A percentile compares a stretch with the other conserved stretches of the same genome.
Conservation (phyloP, 2,888 invertebrate species). For the Mechanitis messenoides region DNA sequence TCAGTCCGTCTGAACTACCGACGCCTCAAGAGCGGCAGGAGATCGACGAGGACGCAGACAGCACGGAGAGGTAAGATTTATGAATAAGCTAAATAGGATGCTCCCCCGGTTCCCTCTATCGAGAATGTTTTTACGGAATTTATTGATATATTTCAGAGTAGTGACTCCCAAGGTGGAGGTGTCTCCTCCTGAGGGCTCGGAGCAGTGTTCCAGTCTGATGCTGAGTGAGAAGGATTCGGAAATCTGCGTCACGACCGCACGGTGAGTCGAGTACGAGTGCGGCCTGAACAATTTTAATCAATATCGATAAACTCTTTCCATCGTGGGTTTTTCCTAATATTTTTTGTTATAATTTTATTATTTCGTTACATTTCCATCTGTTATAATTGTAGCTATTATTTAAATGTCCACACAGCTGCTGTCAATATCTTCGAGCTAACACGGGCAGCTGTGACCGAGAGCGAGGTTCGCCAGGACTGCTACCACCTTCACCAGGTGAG, state of each 20-base stretch:
- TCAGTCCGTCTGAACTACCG: conserved; percentile 53
- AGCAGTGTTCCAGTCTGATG: conserved; percentile 44
- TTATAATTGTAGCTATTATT: neutral
- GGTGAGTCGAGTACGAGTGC: conserved; percentile 33
- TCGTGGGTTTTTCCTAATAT: no score
- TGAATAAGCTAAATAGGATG: no score
- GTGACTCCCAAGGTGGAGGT: conserved; percentile 23
- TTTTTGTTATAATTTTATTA: no score
- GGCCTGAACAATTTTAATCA: neutral
- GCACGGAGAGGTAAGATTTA: conserved; percentile 39
- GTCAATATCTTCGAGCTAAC: conserved; percentile 1
- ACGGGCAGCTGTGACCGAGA: conserved; percentile 45
- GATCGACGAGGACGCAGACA: conserved; percentile 43
- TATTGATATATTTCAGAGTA: conserved; percentile 15
- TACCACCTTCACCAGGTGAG: conserved; percentile 38
- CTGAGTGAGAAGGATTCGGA: conserved; percentile 56
- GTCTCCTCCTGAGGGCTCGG: conserved; percentile 28
- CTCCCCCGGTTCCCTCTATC: no score
- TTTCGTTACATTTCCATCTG: neutral
- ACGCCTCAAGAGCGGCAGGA: conserved; percentile 52
- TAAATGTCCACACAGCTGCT: neutral
- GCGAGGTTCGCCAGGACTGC: conserved; percentile 47
- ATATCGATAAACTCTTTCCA: neutral
- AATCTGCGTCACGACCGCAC: conserved; percentile 48
- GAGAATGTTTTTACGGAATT: no score